phyloP scores from a whole-genome alignment of 2,888 invertebrate genomes.

The Melitaea athalia region DNA sequence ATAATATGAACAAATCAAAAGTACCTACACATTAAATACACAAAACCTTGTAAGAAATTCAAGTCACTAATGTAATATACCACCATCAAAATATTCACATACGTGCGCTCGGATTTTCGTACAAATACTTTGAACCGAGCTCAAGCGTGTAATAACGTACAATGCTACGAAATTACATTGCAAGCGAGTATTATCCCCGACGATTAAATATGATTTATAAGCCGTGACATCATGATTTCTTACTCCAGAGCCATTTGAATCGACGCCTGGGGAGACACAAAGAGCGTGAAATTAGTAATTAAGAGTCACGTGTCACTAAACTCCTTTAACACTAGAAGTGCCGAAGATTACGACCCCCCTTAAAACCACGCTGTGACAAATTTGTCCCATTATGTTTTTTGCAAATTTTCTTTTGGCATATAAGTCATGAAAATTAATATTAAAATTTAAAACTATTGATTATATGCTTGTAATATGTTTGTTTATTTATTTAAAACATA shows the following conservation, averaged over 20 bases:
- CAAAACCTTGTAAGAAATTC: background rate
- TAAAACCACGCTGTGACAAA: no score
- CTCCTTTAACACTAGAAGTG: background rate
- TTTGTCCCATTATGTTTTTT: no score
- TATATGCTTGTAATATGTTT: no score
- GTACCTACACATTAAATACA: background rate
- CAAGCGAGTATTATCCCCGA: slow-evolving; percentile 49
- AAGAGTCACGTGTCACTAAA: slow-evolving; percentile 65
- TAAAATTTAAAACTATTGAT: no score
- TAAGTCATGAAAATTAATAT: no score
- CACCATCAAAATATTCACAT: slow-evolving; percentile 18
- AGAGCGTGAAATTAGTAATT: slow-evolving; percentile 78
- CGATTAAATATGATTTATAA: slow-evolving; percentile 73
- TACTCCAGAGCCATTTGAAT: slow-evolving; percentile 52
- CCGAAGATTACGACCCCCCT: no score
- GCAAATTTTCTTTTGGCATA: no score
- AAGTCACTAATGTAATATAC: slow-evolving; percentile 23
- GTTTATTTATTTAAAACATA: no score
- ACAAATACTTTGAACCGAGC: slow-evolving; percentile 31
- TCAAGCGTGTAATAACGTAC: slow-evolving; percentile 40
- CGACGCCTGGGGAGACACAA: slow-evolving; percentile 63
- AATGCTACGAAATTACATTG: slow-evolving; percentile 47
- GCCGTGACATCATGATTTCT: slow-evolving; percentile 62
- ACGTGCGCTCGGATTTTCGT: slow-evolving; percentile 25
- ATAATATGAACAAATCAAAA: background rate